Base-by-base conservation (phyloP, 2,113 vertebrate genomes). In the Cyrtonyx montezumae region DNA sequence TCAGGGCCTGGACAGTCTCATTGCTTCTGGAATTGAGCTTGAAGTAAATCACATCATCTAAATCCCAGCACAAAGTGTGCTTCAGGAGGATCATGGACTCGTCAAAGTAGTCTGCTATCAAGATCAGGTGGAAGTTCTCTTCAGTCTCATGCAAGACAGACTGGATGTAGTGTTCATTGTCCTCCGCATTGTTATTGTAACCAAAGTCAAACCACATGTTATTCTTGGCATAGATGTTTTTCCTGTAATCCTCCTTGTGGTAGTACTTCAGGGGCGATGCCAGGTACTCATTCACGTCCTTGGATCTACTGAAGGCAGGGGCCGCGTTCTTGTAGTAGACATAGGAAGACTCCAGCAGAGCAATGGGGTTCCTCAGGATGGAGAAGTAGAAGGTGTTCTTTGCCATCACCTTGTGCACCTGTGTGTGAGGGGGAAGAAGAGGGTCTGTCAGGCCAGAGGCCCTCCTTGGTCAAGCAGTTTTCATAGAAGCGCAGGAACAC, bases 161-260 rank as follows among this genome's bases (percentile, higher is more conserved):
- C 22, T 88, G 87, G 66, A 95, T 79, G 16, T 97, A 97, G 8
- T 18, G 25, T 1, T 94, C 5, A 2, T 84, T 22, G 1, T 36
- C 91, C 2, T 30, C 13, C 0, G 92, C 94, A 0, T 98, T 95
- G 97, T 97, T 97, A 19, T 99, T 48, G 0, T 98, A 98, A 82
- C 99, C 99, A 3, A 99, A 98, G 95, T 99, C 99, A 84, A 99
- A 99, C 84, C 98, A 98, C 97, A 99, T 97, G 70, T 95, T 95
- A 56, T 99, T 99, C 66, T 95, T 96, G 53, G 98, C 98, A 0
- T 98, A 97, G 25, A 96, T 96, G 74, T 98, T 98, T 7, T 4
- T 6, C 46, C 26, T 13, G 12, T 70, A 2, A 1, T 74, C 59
- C 0, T 4, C 56, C 3, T n/a, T 37, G 2, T 89, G 96, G 93